Evolutionary conservation across 2,888 invertebrate species (phyloP), one percentile per base, ranked within the genome.

Genomic region (Gerosis bhagava): DNA sequence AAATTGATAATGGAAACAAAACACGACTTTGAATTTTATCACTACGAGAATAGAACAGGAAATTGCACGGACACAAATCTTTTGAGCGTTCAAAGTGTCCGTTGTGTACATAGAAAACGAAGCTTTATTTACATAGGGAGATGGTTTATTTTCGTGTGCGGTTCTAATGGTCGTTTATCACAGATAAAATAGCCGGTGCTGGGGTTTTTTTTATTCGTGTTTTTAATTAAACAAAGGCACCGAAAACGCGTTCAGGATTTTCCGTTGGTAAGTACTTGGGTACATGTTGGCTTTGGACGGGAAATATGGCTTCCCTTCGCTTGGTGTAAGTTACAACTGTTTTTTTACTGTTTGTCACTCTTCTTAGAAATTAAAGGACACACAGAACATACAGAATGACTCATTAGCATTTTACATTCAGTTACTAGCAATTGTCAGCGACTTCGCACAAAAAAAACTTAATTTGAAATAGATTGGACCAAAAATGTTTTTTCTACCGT

Each of bases 151-250:
- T 66, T 70, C 44, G 53, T 46, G 21, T 49, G 31, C 55, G 56
- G 65, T 62, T 64, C 59, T 56, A 61, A 62, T 60, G 54, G 60
- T 66, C 66, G 82, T 87, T 76, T 77, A 87, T 87, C 86, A 79
- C 77, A 71, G 77, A 84, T 83, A 84, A 86, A 84, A 80, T 67
- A 72, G 74, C 67, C 67, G 67, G 73, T 73, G 72, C 67, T 67
- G 67, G 73, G 73, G 72, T 53, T 71, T 74, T 77, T 83, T 86
- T 86, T 86, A 84, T 84, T 79, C 78, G 73, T 73, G 74, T 83
- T 86, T 86, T 87, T 87, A 86, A 87, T 87, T 87, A 87, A 84
- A 83, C 83, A 82, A 77, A 68, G 65, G 55, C 60, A n/a, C 59
- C 64, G 67, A 72, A 73, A 60, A 63, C 24, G 34, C 42, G 22